Percentiles rank a stretch among this genome's conserved stretches.
These are phyloP conservation scores for Euschistus heros DNA, from an alignment of 1,140 invertebrate species.

Conservation along the genomic window DNA sequence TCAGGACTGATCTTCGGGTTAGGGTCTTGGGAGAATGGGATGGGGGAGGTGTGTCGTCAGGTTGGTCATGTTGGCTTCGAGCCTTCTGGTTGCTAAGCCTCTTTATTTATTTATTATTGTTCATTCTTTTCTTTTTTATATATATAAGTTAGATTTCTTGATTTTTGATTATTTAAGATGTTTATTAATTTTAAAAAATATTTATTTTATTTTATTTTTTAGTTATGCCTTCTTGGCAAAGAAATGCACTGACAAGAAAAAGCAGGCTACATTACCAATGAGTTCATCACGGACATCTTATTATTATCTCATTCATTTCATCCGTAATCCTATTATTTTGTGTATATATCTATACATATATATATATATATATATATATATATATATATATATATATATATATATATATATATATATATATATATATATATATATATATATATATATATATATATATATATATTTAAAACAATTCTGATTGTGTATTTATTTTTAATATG, in stretches of 20 bases:
- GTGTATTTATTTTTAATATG: background rate
- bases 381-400: constrained; percentile 1
- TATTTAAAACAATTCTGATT: background rate
- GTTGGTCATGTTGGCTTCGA: too few relatives aligned
- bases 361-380: background rate
- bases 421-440: background rate
- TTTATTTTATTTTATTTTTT: background rate
- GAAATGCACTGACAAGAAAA: constrained; percentile 23
- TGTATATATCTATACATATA: background rate
- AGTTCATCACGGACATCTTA: constrained; percentile 10
- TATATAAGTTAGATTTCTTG: too few relatives aligned
- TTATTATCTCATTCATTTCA: constrained; percentile 20
- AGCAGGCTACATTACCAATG: background rate
- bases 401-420: constrained; percentile 1
- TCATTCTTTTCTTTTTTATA: background rate
- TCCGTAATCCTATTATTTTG: constrained; percentile 2
- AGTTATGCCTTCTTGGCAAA: constrained; percentile 19
- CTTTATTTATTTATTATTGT: too few relatives aligned
- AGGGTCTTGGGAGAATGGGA: too few relatives aligned
- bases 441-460: background rate
- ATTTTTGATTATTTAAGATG: too few relatives aligned
- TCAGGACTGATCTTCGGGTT: too few relatives aligned
- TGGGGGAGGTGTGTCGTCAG: too few relatives aligned
- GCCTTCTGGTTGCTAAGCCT: too few relatives aligned
- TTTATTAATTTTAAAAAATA: too few relatives aligned